Evolutionary conservation across 1,140 invertebrate genomes (phyloP).

Genomic region (Drosophila micromelanica): DNA sequence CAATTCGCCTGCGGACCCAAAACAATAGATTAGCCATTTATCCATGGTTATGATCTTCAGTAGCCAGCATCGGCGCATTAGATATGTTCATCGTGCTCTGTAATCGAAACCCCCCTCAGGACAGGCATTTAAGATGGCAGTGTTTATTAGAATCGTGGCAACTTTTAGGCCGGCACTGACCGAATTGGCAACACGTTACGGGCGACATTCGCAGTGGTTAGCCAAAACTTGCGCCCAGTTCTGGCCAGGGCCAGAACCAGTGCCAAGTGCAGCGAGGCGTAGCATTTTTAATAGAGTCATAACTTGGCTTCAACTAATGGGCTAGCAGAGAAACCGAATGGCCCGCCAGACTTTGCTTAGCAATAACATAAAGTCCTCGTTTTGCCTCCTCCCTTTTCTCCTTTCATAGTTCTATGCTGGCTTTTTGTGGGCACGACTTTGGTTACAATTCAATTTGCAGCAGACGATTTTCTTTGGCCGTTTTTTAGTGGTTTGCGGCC

Average conservation of each 20-base stretch:
- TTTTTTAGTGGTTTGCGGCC: slow-evolving; percentile 50
- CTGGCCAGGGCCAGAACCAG: slow-evolving; percentile 4
- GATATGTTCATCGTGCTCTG: slow-evolving; percentile 25
- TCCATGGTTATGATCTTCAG: slow-evolving; percentile 33
- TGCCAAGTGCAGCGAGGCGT: slow-evolving; percentile 77
- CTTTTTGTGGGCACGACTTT: slow-evolving; percentile 60
- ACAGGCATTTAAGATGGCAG: slow-evolving; percentile 49
- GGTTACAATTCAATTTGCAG: slow-evolving; percentile 82
- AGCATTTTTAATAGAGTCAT: slow-evolving; percentile 79
- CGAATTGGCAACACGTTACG: slow-evolving; percentile 49
- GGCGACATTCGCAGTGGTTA: slow-evolving; percentile 25
- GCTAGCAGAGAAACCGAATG: slow-evolving; percentile 32
- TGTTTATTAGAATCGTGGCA: slow-evolving; percentile 46
- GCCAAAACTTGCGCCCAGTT: slow-evolving; percentile 44
- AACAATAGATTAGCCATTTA: slow-evolving; percentile 40
- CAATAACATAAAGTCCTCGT: slow-evolving; percentile 58
- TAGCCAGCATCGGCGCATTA: slow-evolving; percentile 22
- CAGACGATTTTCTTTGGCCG: slow-evolving; percentile 58
- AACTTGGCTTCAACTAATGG: slow-evolving; percentile 79
- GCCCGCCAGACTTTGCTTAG: slow-evolving; percentile 58
- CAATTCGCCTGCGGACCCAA: slow-evolving; percentile 14
- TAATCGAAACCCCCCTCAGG: slow-evolving; percentile 57
- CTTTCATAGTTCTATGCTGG: slow-evolving; percentile 6
- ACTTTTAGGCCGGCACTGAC: slow-evolving; percentile 21
- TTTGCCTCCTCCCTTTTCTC: background rate